Evolutionary conservation across 2,888 invertebrate species (phyloP).

Genomic region (Melanostoma mellinum): DNA sequence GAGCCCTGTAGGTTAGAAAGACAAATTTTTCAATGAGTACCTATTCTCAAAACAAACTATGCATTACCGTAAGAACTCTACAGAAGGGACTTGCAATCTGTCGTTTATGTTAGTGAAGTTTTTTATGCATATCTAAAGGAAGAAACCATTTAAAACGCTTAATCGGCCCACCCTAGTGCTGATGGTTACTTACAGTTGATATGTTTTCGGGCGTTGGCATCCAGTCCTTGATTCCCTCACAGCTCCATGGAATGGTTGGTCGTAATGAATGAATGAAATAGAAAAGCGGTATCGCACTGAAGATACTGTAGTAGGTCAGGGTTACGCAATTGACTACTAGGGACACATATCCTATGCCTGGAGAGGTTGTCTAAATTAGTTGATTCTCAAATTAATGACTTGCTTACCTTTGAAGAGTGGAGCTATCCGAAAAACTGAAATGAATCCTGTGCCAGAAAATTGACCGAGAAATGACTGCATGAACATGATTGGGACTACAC

Average conservation of each 20-base stretch:
- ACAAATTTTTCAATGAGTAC: too few relatives aligned
- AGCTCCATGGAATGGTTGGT: constrained; percentile 89
- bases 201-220: background rate
- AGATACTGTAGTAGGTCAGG: constrained; percentile 86
- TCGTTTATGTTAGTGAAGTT: constrained; percentile 1
- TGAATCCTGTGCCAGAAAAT: constrained; percentile 91
- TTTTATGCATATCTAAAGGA: background rate
- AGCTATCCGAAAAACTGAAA: constrained; percentile 89
- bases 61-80: constrained; percentile 45
- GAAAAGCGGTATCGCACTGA: constrained; percentile 84
- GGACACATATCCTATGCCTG: constrained; percentile 93
- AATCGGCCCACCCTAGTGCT: too few relatives aligned
- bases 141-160: background rate
- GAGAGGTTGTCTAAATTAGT: background rate
- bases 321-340: constrained; percentile 90
- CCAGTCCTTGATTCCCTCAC: constrained; percentile 83
- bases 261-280: constrained; percentile 88
- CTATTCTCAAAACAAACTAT: too few relatives aligned
- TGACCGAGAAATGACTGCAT: constrained; percentile 95
- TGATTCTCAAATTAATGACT: background rate
- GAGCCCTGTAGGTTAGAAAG: constrained; percentile 27
- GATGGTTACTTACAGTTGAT: too few relatives aligned
- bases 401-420: constrained; percentile 40
- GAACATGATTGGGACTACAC: constrained; percentile 93
- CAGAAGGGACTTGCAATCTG: constrained; percentile 17